phyloP scores from a whole-genome alignment of 2,888 invertebrate species.

The Odontomyia ornata region DNA sequence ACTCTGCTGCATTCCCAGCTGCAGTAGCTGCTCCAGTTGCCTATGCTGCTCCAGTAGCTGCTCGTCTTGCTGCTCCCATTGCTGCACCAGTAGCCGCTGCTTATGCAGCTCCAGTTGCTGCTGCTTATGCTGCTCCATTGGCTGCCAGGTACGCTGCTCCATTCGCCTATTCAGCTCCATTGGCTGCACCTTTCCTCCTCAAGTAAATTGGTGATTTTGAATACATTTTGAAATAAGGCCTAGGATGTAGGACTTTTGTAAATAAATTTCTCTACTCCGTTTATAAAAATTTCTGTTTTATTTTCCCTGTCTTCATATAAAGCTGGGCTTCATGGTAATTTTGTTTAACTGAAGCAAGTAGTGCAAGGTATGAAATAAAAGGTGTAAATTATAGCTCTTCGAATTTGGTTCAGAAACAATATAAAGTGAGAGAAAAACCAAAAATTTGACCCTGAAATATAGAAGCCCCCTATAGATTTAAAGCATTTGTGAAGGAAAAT shows the following conservation, averaged over 20 bases:
- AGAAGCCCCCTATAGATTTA: too few relatives aligned
- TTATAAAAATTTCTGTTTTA: too few relatives aligned
- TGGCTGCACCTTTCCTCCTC: conserved; percentile 54
- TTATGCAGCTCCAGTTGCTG: conserved; percentile 54
- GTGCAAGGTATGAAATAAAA: too few relatives aligned
- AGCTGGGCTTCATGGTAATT: too few relatives aligned
- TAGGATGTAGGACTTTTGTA: neutral
- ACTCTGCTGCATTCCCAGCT: conserved; percentile 59
- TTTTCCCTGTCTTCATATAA: too few relatives aligned
- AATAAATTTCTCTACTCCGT: neutral
- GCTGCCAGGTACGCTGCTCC: conserved; percentile 51
- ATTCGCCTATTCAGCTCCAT: conserved; percentile 58
- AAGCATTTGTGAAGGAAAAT: too few relatives aligned
- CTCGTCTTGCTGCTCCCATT: conserved; percentile 43
- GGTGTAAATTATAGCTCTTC: too few relatives aligned
- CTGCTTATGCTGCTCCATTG: conserved; percentile 55
- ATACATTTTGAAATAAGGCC: too few relatives aligned
- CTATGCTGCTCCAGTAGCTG: conserved; percentile 47
- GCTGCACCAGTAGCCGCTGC: conserved; percentile 60
- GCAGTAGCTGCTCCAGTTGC: conserved; percentile 56
- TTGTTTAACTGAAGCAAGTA: too few relatives aligned
- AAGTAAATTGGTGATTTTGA: conserved; percentile 11
- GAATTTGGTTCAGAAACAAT: too few relatives aligned
- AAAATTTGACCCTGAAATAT: too few relatives aligned
- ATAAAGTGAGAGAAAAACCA: too few relatives aligned